A percentile compares a stretch with the other conserved stretches of the same genome.
phyloP scores from a whole-genome alignment of 2,888 invertebrate genomes.

The Ophion ellenae region DNA sequence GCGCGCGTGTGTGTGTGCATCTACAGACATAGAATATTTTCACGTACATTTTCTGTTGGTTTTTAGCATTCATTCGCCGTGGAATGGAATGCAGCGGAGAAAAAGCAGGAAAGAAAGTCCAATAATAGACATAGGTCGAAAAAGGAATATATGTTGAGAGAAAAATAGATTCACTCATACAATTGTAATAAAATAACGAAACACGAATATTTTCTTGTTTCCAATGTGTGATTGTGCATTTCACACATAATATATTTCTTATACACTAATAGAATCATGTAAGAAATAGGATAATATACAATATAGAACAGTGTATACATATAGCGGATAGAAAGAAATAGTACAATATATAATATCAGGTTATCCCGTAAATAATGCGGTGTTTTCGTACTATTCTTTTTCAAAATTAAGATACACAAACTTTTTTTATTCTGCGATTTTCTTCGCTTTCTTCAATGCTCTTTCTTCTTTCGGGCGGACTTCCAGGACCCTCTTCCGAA shows the following conservation, averaged over 20 bases:
- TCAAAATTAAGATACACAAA: not conserved
- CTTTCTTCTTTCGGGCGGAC: no score
- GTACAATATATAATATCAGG: no score
- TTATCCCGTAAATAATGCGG: not conserved
- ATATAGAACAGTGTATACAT: no score
- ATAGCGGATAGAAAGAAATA: no score
- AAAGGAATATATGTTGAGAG: not conserved
- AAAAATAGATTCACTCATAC: not conserved
- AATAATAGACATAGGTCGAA: no score
- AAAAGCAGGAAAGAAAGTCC: constrained; percentile 1
- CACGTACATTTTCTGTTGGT: constrained; percentile 34
- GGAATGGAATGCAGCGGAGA: constrained; percentile 35
- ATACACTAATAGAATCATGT: not conserved
- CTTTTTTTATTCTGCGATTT: no score
- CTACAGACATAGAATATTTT: constrained; percentile 27
- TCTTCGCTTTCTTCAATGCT: no score
- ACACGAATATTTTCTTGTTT: not conserved
- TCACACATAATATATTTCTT: not conserved
- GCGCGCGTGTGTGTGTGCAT: not conserved
- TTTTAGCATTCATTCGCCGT: constrained; percentile 30
- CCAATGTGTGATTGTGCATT: not conserved
- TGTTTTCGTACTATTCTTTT: not conserved
- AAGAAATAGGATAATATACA: not conserved
- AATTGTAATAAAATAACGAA: constrained; percentile 27
- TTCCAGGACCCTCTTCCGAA: not conserved